Percentiles rank a stretch among this genome's conserved stretches.
phyloP scores from a whole-genome alignment of 2,888 invertebrate genomes.

The Volucella zonaria region DNA sequence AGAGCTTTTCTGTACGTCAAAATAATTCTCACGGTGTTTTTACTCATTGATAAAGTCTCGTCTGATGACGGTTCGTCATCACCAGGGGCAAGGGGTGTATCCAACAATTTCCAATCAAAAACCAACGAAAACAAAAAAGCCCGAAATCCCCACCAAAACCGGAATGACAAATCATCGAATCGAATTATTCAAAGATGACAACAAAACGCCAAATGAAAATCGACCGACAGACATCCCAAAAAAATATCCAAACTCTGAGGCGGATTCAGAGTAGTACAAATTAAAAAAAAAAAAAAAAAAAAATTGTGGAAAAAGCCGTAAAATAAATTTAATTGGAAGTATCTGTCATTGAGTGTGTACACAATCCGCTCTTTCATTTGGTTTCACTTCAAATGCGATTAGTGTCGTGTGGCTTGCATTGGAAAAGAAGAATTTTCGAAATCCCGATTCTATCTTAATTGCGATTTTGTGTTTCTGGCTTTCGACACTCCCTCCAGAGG shows the following conservation, averaged over 20 bases:
- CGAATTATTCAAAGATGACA: constrained; percentile 42
- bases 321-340: constrained; percentile 49
- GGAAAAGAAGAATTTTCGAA: not conserved
- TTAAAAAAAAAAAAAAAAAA: not conserved
- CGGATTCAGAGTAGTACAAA: not conserved
- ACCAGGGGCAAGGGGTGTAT: not conserved
- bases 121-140: not conserved
- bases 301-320: not conserved
- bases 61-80: too few relatives aligned
- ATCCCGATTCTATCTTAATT: constrained; percentile 19
- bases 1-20: not conserved
- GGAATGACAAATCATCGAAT: constrained; percentile 32
- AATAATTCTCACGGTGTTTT: constrained; percentile 19
- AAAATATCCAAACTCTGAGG: too few relatives aligned
- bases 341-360: constrained; percentile 37
- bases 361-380: constrained; percentile 29
- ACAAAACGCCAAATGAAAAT: constrained; percentile 41
- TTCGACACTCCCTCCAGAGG: too few relatives aligned
- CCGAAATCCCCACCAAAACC: not conserved
- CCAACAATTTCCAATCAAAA: constrained; percentile 27
- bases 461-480: constrained; percentile 11
- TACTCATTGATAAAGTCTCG: not conserved
- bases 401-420: constrained; percentile 1
- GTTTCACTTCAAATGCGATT: constrained; percentile 45
- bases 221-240: not conserved